Evolutionary conservation across 2,797 vertebrate genomes (phyloP).

Genomic region (Paguma larvata): DNA sequence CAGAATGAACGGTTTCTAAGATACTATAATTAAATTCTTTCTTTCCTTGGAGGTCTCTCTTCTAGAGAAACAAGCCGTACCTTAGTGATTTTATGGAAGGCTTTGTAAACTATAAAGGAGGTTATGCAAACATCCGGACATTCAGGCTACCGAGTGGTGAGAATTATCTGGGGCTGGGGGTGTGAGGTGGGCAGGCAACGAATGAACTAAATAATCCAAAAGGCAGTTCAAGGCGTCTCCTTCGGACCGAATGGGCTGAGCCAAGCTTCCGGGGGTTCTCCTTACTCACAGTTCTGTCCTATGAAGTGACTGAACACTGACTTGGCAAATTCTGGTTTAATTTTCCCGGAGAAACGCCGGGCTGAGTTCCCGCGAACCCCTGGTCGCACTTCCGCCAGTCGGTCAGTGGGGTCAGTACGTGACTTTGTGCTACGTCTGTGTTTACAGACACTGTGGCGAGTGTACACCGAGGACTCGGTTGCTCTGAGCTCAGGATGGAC

Average conservation of each 20-base stretch:
- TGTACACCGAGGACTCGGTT: fast-evolving
- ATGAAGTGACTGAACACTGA: neutral
- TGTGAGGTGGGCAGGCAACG: neutral
- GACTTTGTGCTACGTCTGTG: neutral
- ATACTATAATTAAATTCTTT: neutral
- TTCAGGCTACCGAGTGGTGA: neutral
- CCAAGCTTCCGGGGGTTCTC: neutral
- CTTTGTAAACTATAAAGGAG: neutral
- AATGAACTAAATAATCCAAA: too few species aligned
- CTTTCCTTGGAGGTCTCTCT: neutral
- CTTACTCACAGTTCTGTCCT: neutral
- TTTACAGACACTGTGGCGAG: too few species aligned
- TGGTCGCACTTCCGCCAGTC: fast-evolving
- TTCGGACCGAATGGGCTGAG: too few species aligned
- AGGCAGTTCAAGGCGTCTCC: too few species aligned
- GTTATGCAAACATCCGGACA: neutral
- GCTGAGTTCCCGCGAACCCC: neutral
- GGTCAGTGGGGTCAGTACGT: fast-evolving
- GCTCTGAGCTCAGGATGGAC: fast-evolving
- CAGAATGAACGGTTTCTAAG: neutral
- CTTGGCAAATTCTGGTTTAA: neutral
- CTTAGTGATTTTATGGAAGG: neutral
- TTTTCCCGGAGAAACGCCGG: neutral
- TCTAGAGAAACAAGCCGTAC: neutral
- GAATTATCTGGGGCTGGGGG: neutral